Conservation (phyloP, 2,888 invertebrate species). For the Chrysolina americana region DNA sequence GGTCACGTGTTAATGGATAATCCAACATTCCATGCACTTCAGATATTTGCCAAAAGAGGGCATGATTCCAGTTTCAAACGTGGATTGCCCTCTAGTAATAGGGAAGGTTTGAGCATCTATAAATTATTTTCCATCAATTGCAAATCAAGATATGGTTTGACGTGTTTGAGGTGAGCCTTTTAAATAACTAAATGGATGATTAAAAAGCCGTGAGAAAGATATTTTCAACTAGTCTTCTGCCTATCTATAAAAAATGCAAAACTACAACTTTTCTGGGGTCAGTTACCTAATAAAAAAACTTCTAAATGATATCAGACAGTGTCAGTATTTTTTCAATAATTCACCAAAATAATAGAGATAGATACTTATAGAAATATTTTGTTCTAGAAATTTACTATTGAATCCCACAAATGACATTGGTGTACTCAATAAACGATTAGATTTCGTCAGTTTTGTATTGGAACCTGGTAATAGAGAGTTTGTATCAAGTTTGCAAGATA, state of each 20-base stretch:
- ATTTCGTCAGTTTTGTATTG: conserved; percentile 80
- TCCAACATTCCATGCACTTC: conserved; percentile 81
- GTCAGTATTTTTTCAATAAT: neutral
- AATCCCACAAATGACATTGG: conserved; percentile 79
- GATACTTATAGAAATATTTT: neutral
- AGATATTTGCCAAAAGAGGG: conserved; percentile 81
- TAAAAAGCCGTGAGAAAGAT: too few species aligned
- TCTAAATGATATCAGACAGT: too few species aligned
- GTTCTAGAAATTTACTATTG: conserved; percentile 77
- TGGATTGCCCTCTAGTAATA: conserved; percentile 73
- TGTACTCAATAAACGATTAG: conserved; percentile 76
- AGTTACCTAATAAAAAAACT: too few species aligned
- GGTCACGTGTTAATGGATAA: conserved; percentile 81
- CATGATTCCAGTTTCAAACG: conserved; percentile 85
- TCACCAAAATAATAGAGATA: neutral
- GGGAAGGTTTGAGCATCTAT: conserved; percentile 83
- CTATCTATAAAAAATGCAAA: too few species aligned
- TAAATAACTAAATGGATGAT: neutral
- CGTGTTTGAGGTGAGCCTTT: conserved; percentile 74
- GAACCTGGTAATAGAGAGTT: conserved; percentile 76
- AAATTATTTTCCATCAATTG: conserved; percentile 77
- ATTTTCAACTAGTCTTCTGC: too few species aligned
- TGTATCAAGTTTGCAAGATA: conserved; percentile 75
- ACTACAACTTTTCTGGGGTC: too few species aligned
- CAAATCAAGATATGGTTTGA: conserved; percentile 78